Base-by-base conservation (phyloP, 2,113 vertebrate genomes). In the Prionailurus viverrinus region DNA sequence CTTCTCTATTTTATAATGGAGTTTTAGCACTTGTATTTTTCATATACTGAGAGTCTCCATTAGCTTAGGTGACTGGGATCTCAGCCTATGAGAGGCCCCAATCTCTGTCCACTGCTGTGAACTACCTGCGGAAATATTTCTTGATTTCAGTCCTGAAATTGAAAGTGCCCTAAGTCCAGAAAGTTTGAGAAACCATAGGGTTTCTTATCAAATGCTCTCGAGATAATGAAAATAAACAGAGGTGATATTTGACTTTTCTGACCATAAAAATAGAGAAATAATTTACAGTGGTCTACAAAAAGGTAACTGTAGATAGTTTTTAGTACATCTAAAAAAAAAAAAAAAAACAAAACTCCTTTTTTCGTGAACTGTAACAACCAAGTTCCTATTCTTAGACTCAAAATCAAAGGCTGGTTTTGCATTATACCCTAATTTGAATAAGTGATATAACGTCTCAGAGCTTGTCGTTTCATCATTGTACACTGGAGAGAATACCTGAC, bases 181-280 rank as follows among this genome's bases (percentile, higher is more conserved):
- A 87, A 45, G 8, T 45, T 92, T 93, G n/a, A 95, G 36, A 36
- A 94, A 73, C 36, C 55, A 94, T 7, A 21, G 63, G n/a, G 73
- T 87, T 95, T 80, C 45, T 79, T n/a, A 12, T 73, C 80, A 45
- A 21, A 66, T 71, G 16, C 39, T 71, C 84, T 76, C 11, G 41
- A 31, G 48, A 41, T 39, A 71, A 88, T n/a, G 15, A 96, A 31
- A 80, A 91, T 33, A 66, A 39, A 94, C 6, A 10, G 23, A 93
- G 36, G n/a, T 33, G 91, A 81, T 51, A 53, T 39, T 23, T 36
- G 36, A 83, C 36, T n/a, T 89, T 91, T 92, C 69, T 96, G 83
- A 39, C 65, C 53, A 29, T 76, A 89, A 92, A 86, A 80, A 48
- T 61, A 76, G 45, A 83, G 91, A 94, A 94, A 61, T 33, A 65